phyloP scores from a whole-genome alignment of 2,797 vertebrate genomes.

The Balearica regulorum region DNA sequence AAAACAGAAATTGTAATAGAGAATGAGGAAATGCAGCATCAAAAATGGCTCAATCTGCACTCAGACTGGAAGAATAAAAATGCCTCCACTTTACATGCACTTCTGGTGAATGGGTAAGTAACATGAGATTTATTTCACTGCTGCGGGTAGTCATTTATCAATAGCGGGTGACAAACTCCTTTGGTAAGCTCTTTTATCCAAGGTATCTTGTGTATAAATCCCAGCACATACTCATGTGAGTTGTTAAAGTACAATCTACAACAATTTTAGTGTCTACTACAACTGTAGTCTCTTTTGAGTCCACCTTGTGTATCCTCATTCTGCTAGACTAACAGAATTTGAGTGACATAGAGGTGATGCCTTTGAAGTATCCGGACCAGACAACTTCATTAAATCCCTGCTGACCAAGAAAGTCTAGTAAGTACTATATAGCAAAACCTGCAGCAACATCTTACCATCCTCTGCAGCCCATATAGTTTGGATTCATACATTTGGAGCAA shows the following conservation, averaged over 20 bases:
- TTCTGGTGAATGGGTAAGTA: slow-evolving; percentile 85
- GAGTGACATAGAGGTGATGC: not conserved
- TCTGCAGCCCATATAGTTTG: not conserved
- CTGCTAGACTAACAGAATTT: not conserved
- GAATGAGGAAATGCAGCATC: slow-evolving; percentile 61
- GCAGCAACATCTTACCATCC: not conserved
- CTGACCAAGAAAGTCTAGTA: not conserved
- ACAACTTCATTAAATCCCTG: not conserved
- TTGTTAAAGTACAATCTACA: not conserved
- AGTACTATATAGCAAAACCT: not conserved
- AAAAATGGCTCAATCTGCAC: slow-evolving; percentile 85
- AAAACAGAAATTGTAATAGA: slow-evolving; percentile 73
- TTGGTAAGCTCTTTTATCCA: not conserved
- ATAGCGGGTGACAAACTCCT: not conserved
- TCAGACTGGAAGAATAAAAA: slow-evolving; percentile 80
- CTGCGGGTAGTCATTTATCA: not conserved
- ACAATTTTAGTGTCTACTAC: not conserved
- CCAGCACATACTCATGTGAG: not conserved
- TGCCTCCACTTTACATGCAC: slow-evolving; percentile 80
- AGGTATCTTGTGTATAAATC: not conserved
- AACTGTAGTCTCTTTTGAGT: not conserved
- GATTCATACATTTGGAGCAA: not conserved
- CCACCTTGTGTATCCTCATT: not conserved
- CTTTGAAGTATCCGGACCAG: not conserved
- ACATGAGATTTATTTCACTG: not conserved